Evolutionary conservation across 2,113 vertebrate genomes (phyloP).

Genomic region (Cacatua alba): DNA sequence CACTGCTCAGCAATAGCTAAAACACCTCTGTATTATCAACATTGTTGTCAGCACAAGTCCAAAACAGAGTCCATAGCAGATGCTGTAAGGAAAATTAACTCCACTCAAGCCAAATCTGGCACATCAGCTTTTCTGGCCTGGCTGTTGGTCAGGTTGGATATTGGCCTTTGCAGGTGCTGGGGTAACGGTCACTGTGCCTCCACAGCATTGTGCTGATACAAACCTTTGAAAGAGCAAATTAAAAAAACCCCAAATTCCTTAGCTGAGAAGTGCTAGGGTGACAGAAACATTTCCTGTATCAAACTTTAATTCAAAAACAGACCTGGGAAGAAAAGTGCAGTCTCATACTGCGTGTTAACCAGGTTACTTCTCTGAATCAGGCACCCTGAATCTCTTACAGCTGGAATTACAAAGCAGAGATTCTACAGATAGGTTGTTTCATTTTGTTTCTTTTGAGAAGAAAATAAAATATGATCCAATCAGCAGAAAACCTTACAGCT

Average conservation of each 20-base stretch:
- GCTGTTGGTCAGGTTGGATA: background rate
- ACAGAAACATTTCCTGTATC: background rate
- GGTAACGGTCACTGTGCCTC: background rate
- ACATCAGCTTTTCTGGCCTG: background rate
- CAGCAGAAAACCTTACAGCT: background rate
- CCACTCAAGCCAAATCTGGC: background rate
- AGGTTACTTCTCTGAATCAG: background rate
- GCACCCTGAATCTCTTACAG: background rate
- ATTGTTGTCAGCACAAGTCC: background rate
- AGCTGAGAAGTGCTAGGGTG: background rate
- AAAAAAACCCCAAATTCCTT: background rate
- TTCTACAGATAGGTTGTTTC: background rate
- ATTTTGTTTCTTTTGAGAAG: background rate
- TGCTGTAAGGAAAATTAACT: background rate
- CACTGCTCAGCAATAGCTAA: background rate
- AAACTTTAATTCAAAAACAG: background rate
- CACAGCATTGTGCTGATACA: background rate
- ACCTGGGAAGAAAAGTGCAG: background rate
- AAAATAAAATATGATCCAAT: background rate
- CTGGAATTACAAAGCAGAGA: background rate
- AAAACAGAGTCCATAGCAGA: background rate
- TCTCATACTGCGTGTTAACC: background rate
- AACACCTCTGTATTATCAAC: too few relatives aligned
- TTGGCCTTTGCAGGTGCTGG: background rate
- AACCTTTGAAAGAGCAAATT: background rate